Evolutionary conservation across 2,888 invertebrate genomes (phyloP).

Genomic region (Chelonus formosanus): DNA sequence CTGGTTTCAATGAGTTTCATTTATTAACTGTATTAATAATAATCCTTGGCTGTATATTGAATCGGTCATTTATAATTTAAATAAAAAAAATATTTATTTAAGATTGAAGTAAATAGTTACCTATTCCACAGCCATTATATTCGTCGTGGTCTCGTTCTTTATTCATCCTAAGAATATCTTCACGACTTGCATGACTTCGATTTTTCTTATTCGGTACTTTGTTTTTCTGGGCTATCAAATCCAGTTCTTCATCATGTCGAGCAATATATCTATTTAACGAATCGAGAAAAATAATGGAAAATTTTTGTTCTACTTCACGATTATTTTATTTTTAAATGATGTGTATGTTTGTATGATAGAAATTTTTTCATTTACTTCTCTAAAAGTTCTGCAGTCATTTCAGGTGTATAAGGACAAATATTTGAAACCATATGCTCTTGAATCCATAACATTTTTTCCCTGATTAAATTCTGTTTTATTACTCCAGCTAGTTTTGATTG

Average conservation of each 20-base stretch:
- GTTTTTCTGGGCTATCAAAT: slow-evolving; percentile 81
- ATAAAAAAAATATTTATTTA: slow-evolving; percentile 13
- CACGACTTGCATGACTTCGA: slow-evolving; percentile 81
- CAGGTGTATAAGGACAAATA: slow-evolving; percentile 68
- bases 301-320: slow-evolving; percentile 11
- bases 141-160: slow-evolving; percentile 78
- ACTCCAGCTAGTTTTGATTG: slow-evolving; percentile 73
- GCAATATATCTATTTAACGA: slow-evolving; percentile 66
- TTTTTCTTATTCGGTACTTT: slow-evolving; percentile 79
- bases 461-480: slow-evolving; percentile 77
- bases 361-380: slow-evolving; percentile 65
- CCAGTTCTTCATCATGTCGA: slow-evolving; percentile 80
- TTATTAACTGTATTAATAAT: no score
- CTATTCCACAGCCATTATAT: slow-evolving; percentile 78
- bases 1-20: no score
- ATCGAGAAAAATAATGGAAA: no score
- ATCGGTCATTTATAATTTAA: not conserved
- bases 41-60: no score
- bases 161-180: slow-evolving; percentile 81
- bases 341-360: not conserved
- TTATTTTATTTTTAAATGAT: not conserved
- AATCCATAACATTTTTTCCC: slow-evolving; percentile 84
- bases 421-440: slow-evolving; percentile 72
- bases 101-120: slow-evolving; percentile 46
- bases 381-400: slow-evolving; percentile 71